A percentile compares a stretch with the other conserved stretches of the same genome.
These are phyloP conservation scores for Amphiura filiformis DNA, from an alignment of 35 echinoderm and acorn worm species.

Conservation along the genomic window DNA sequence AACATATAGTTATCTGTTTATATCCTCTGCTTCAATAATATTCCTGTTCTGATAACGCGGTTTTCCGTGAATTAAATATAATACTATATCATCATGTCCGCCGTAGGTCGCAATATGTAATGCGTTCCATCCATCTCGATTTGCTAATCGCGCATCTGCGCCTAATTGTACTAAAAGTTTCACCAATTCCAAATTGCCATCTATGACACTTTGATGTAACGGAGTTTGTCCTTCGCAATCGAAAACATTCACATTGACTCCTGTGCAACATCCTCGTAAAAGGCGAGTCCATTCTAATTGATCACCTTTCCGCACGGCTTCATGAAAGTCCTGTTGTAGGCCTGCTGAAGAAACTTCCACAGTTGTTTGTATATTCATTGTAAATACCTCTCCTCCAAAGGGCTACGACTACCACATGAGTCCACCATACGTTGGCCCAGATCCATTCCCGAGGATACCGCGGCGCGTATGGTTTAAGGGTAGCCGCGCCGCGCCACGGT, in stretches of 20 bases:
- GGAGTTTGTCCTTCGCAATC: slow-evolving; percentile 80
- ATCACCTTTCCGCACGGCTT: slow-evolving; percentile 60
- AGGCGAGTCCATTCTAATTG: slow-evolving; percentile 44
- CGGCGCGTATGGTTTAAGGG: no score
- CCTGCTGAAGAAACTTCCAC: neutral
- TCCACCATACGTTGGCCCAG: no score
- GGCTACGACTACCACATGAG: no score
- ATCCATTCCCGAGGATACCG: no score
- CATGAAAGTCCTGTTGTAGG: slow-evolving; percentile 56
- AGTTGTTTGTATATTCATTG: neutral
- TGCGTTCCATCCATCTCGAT: slow-evolving; percentile 77
- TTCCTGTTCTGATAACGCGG: neutral
- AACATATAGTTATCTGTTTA: no score
- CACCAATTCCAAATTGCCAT: slow-evolving; percentile 70
- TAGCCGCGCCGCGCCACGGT: no score
- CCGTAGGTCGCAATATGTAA: slow-evolving; percentile 72
- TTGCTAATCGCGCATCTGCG: slow-evolving; percentile 69
- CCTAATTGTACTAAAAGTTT: slow-evolving; percentile 72
- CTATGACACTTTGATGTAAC: slow-evolving; percentile 62
- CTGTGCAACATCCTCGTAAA: slow-evolving; percentile 24
- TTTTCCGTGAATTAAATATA: slow-evolving; percentile 46
- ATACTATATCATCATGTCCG: slow-evolving; percentile 64
- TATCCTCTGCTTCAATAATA: no score
- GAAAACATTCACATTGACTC: slow-evolving; percentile 73
- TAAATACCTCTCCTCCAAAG: no score